phyloP scores from a whole-genome alignment of 2,113 vertebrate species.

The Pardalotus punctatus region DNA sequence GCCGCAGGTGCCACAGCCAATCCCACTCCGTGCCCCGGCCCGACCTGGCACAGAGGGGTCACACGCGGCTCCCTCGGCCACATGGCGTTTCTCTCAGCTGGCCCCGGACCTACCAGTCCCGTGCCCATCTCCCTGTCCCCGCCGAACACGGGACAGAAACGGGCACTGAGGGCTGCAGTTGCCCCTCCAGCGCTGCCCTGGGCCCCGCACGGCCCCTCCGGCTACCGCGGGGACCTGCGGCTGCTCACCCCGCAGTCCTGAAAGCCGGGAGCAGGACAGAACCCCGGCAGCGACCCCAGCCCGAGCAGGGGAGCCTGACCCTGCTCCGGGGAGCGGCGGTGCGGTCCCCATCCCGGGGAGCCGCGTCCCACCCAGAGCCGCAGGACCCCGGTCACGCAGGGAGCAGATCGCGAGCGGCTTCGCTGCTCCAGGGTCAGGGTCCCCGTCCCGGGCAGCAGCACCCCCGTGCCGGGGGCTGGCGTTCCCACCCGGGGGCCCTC shows the following conservation, averaged over 20 bases:
- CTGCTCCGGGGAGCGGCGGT: rapidly evolving
- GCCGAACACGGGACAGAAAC: rapidly evolving
- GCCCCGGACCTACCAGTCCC: background rate
- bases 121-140: rapidly evolving
- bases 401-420: background rate
- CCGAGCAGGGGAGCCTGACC: background rate
- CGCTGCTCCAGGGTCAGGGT: rapidly evolving
- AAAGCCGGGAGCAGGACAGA: background rate
- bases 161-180: rapidly evolving
- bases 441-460: background rate
- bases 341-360: background rate
- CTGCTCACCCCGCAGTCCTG: background rate
- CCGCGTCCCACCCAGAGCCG: rapidly evolving
- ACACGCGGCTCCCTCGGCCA: background rate
- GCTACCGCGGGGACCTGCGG: background rate
- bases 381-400: rapidly evolving
- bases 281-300: background rate
- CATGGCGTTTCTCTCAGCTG: rapidly evolving
- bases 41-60: background rate
- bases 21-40: rapidly evolving
- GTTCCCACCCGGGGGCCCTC: background rate
- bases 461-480: background rate
- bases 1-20: rapidly evolving
- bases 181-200: no score
- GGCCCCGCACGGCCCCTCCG: background rate